Conservation (phyloP, 2,113 vertebrate genomes). For the Alethe castanea region DNA sequence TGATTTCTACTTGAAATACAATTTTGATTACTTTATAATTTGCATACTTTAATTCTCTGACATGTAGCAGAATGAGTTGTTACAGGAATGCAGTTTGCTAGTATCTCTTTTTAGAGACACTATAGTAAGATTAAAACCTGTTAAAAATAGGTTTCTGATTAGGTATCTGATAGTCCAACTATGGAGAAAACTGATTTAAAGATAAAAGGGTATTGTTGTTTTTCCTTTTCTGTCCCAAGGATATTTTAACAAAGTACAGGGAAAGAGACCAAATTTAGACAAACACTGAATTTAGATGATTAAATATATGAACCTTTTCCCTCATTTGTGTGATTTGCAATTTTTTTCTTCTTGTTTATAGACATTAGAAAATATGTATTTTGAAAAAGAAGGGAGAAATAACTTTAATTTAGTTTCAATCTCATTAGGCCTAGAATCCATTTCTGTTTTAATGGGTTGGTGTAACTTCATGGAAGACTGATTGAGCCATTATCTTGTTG, state of each 20-base stretch:
- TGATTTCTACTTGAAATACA: neutral
- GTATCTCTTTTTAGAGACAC: neutral
- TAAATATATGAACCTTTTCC: neutral
- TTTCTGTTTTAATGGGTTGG: neutral
- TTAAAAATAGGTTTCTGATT: neutral
- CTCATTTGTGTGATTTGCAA: neutral
- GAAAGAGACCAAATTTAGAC: neutral
- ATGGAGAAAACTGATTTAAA: neutral
- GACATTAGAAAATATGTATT: neutral
- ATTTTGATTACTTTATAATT: neutral
- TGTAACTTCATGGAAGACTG: neutral
- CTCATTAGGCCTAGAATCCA: neutral
- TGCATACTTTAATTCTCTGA: neutral
- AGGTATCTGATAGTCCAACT: neutral
- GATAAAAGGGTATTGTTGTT: accelerated
- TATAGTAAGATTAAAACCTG: neutral
- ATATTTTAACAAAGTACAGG: neutral
- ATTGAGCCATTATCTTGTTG: neutral
- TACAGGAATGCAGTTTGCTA: neutral
- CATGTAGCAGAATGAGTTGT: neutral
- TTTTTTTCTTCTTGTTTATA: neutral
- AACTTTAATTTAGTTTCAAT: neutral
- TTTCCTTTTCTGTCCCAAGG: neutral
- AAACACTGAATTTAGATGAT: neutral
- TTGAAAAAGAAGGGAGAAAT: neutral